A percentile compares a stretch with the other conserved stretches of the same genome.
Conservation (phyloP, 2,888 invertebrate species). For the Neoaliturus tenellus region DNA sequence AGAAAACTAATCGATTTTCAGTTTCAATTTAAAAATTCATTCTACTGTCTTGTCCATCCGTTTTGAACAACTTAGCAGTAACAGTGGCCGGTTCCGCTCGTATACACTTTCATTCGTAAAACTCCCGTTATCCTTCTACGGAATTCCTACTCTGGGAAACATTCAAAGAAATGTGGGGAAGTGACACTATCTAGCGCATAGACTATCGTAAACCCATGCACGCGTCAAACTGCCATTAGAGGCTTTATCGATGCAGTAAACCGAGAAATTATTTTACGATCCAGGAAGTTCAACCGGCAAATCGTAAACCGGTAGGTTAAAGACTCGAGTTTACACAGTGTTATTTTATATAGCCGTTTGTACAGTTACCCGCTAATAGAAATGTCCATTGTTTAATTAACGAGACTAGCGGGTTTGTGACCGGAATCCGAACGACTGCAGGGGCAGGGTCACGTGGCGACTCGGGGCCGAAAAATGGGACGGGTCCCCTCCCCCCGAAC, state of each 20-base stretch:
- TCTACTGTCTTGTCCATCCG: too few species aligned
- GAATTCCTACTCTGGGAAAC: not conserved
- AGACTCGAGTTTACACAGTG: not conserved
- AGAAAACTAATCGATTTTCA: too few species aligned
- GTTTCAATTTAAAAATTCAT: too few species aligned
- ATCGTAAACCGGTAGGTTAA: not conserved
- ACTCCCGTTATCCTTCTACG: not conserved
- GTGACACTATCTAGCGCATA: not conserved
- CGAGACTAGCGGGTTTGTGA: not conserved
- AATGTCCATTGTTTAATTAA: slow-evolving; percentile 28
- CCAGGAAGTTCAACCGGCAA: not conserved
- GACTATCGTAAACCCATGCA: not conserved
- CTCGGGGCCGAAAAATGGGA: slow-evolving; percentile 13
- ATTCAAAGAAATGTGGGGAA: not conserved
- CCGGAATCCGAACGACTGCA: not conserved
- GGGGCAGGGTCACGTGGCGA: not conserved
- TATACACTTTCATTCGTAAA: not conserved
- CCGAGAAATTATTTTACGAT: not conserved
- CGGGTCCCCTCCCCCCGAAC: not conserved
- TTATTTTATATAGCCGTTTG: not conserved
- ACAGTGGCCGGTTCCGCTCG: too few species aligned
- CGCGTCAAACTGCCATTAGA: not conserved
- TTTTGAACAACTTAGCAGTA: too few species aligned
- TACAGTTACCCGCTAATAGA: not conserved
- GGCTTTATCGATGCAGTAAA: not conserved